Conservation (phyloP, 2,113 vertebrate genomes). For the Rafetus swinhoei region DNA sequence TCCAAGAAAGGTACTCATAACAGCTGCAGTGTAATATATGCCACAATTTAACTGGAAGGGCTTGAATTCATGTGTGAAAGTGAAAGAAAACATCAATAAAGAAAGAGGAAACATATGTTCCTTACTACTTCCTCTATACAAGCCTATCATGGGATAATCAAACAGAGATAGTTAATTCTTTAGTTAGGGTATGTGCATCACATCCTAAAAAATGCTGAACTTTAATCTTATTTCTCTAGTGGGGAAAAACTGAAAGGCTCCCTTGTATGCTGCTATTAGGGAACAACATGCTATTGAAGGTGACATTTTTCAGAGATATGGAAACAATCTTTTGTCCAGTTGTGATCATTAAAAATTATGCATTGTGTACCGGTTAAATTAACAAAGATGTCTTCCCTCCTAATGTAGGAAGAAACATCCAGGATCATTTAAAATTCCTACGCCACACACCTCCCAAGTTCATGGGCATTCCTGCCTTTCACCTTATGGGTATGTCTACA, state of each 20-base stretch:
- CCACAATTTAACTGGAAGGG: neutral
- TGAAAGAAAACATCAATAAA: conserved; percentile 47
- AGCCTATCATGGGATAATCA: neutral
- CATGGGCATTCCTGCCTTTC: neutral
- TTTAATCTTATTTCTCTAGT: neutral
- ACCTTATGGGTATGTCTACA: neutral
- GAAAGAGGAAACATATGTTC: conserved; percentile 40
- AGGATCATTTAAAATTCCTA: neutral
- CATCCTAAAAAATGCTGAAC: neutral
- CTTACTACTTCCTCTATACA: conserved; percentile 23
- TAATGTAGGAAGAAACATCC: neutral
- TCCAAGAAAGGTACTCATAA: conserved; percentile 35
- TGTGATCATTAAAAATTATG: neutral
- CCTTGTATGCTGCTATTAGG: fast-evolving
- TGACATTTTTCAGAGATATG: neutral
- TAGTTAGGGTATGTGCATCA: neutral
- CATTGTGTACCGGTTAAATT: neutral
- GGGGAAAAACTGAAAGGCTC: neutral
- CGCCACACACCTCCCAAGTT: neutral
- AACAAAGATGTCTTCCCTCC: neutral
- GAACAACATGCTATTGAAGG: neutral
- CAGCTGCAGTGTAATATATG: neutral
- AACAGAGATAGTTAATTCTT: conserved; percentile 5
- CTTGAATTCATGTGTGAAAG: conserved; percentile 54
- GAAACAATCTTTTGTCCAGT: neutral